Base-by-base conservation (phyloP, 2,888 invertebrate genomes). In the Panzeria rudis region DNA sequence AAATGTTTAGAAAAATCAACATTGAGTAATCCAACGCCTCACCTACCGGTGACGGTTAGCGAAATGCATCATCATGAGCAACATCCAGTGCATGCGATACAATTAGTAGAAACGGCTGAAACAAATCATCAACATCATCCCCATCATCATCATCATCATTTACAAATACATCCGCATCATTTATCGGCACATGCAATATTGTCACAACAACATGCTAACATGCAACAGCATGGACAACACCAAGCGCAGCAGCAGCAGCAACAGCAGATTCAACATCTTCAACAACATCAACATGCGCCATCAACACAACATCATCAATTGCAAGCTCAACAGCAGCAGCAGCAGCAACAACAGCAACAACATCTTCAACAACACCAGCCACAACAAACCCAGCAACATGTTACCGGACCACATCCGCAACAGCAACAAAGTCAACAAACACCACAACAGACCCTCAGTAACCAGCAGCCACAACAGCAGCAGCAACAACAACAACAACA, bases 1-100 rank as follows among this genome's bases (percentile, higher is more conserved):
- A 89, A 89, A 83, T 88, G 88, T 76, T 87, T 89, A 86, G 89
- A 88, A 76, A 89, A 89, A 76, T 76, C 89, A 62, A 52, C 80
- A 69, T 54, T 86, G 69, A 84, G 62, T 69, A 78, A 86, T 71
- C 72, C 86, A 69, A 64, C 86, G 77, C 84, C 85, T 69, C 83
- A 86, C 38, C 71, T 87, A 50, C 83, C 86, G 66, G 76, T 72
- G 47, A 72, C 86, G 79, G 71, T 78, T 23, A 56, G 54, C 62
- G 72, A 77, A 79, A 86, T 87, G 83, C 87, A 88, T 77, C 87
- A 87, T 73, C 88, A 87, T 76, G 56, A 75, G 5, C 86, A 83
- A n/a, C 87, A 86, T 41, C 84, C 78, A 44, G 80, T 59, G 7
- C 88, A 87, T 29, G 81, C 85, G 35, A 69, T 82, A 35, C 85